Percentiles rank a stretch among this genome's conserved stretches.
Evolutionary conservation across 1,140 invertebrate genomes (phyloP).

Genomic region (Pristionchus pacificus): DNA sequence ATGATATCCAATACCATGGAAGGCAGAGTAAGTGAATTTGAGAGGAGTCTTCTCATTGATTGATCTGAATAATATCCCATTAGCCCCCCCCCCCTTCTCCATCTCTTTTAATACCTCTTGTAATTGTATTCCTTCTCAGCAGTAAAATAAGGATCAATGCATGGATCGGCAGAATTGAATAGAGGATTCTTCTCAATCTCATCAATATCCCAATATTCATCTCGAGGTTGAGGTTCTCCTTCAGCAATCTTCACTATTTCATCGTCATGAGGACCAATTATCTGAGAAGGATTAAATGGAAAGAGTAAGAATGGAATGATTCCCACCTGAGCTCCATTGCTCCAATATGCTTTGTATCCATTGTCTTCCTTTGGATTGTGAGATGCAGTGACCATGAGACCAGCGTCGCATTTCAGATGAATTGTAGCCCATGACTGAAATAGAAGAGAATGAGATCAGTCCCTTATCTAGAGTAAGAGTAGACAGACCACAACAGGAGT

Average conservation of each 20-base stretch:
- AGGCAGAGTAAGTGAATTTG: constrained; percentile 83
- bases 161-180: constrained; percentile 62
- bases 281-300: constrained; percentile 63
- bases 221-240: constrained; percentile 71
- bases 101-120: constrained; percentile 8
- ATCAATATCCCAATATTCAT: constrained; percentile 68
- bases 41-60: constrained; percentile 67
- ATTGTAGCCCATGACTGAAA: constrained; percentile 48
- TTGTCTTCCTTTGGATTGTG: constrained; percentile 99
- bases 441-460: neutral
- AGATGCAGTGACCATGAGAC: constrained; percentile 76
- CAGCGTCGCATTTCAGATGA: constrained; percentile 43
- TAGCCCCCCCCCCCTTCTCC: neutral
- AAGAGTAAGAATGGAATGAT: constrained; percentile 23
- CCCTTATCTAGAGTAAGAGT: constrained; percentile 9
- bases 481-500: constrained; percentile 77
- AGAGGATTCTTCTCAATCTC: constrained; percentile 52
- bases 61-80: constrained; percentile 49
- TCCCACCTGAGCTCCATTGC: constrained; percentile 77
- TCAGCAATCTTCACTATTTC: constrained; percentile 76
- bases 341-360: constrained; percentile 92
- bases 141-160: constrained; percentile 69
- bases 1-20: constrained; percentile 90
- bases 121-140: constrained; percentile 34
- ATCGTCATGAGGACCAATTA: constrained; percentile 84